phyloP scores from a whole-genome alignment of 2,888 invertebrate species.

The Oeneis ivallda region DNA sequence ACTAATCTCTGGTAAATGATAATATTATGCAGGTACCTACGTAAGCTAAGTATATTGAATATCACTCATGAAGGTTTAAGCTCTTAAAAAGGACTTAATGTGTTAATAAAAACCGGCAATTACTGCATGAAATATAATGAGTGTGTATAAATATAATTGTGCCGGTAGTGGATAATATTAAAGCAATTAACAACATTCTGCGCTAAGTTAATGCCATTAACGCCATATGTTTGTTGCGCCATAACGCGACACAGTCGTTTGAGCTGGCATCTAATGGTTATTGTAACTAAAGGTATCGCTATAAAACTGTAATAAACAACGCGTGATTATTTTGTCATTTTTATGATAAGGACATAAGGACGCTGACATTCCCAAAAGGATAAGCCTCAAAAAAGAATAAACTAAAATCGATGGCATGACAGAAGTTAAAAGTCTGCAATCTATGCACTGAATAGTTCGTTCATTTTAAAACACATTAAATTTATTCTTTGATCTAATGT shows the following conservation, averaged over 20 bases:
- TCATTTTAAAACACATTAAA: too few relatives aligned
- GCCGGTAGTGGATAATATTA: slow-evolving; percentile 3
- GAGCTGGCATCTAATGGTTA: slow-evolving; percentile 11
- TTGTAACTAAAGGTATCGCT: neutral
- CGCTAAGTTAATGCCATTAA: slow-evolving; percentile 16
- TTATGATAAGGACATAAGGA: too few relatives aligned
- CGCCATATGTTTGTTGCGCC: slow-evolving; percentile 20
- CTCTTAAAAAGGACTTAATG: neutral
- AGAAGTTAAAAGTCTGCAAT: too few relatives aligned
- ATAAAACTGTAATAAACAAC: neutral
- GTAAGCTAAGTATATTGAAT: too few relatives aligned
- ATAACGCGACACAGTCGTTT: slow-evolving; percentile 16
- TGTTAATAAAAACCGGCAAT: slow-evolving; percentile 9
- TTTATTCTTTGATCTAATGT: too few relatives aligned
- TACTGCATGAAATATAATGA: slow-evolving; percentile 1
- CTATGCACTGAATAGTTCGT: too few relatives aligned
- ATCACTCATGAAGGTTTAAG: too few relatives aligned
- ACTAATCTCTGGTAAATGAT: too few relatives aligned
- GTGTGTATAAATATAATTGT: slow-evolving; percentile 9
- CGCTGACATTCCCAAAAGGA: too few relatives aligned
- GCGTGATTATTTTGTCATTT: too few relatives aligned
- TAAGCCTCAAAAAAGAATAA: too few relatives aligned
- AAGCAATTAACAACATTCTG: slow-evolving; percentile 22
- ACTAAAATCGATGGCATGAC: too few relatives aligned
- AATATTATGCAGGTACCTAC: neutral